These are phyloP conservation scores for Achatina immaculata DNA, from an alignment of 1,140 invertebrate species.

Conservation along the genomic window DNA sequence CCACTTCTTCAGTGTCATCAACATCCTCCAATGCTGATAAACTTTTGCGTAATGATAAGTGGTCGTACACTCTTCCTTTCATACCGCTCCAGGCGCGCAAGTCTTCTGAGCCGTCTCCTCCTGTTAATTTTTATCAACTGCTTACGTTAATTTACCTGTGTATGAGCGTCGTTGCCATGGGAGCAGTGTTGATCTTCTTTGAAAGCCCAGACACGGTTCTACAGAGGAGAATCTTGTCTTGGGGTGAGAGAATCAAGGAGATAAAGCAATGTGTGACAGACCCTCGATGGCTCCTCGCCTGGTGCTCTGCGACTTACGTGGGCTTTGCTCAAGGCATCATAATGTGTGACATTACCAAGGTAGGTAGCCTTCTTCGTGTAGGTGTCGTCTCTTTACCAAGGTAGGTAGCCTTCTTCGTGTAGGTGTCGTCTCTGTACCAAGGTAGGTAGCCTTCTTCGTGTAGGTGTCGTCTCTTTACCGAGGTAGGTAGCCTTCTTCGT, in stretches of 20 bases:
- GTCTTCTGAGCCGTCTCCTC: slow-evolving; percentile 33
- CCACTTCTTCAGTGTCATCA: not conserved
- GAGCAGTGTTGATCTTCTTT: slow-evolving; percentile 49
- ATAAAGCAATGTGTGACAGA: slow-evolving; percentile 35
- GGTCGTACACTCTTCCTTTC: slow-evolving; percentile 51
- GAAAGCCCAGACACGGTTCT: slow-evolving; percentile 46
- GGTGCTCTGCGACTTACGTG: slow-evolving; percentile 43
- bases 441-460: slow-evolving; percentile 28
- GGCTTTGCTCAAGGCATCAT: slow-evolving; percentile 47
- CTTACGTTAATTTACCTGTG: slow-evolving; percentile 51
- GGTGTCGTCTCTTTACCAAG: slow-evolving; percentile 49
- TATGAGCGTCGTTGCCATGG: slow-evolving; percentile 49
- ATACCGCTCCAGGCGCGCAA: slow-evolving; percentile 44
- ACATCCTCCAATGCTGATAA: not conserved
- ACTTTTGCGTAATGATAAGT: slow-evolving; percentile 34
- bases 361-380: slow-evolving; percentile 7
- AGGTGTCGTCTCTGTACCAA: too few relatives aligned
- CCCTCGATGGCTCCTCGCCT: slow-evolving; percentile 40
- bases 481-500: slow-evolving; percentile 34
- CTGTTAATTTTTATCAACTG: slow-evolving; percentile 49
- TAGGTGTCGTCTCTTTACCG: too few relatives aligned
- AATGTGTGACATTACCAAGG: slow-evolving; percentile 50
- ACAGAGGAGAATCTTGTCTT: slow-evolving; percentile 37
- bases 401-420: slow-evolving; percentile 21
- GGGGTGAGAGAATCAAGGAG: slow-evolving; percentile 43